A percentile compares a stretch with the other conserved stretches of the same genome.
phyloP scores from a whole-genome alignment of 2,888 invertebrate species.

The Athalia circularis region DNA sequence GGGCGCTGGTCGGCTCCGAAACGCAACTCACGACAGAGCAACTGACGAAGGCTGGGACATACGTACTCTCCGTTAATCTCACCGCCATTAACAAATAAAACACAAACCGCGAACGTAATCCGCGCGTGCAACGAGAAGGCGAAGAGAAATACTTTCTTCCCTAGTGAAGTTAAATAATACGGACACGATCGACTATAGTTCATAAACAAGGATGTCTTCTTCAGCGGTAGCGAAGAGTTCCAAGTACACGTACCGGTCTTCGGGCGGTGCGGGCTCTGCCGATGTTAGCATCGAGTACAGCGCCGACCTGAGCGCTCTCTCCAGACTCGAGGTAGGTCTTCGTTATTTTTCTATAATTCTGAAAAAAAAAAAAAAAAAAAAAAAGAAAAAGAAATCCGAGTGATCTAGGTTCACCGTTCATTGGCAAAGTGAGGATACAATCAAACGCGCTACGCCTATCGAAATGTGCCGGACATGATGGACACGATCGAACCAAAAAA shows the following conservation, averaged over 20 bases:
- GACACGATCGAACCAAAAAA: no score
- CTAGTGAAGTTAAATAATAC: slow-evolving; percentile 47
- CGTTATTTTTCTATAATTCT: background rate
- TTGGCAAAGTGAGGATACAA: slow-evolving; percentile 14
- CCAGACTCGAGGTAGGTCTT: slow-evolving; percentile 93
- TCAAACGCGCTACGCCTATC: background rate
- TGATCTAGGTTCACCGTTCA: slow-evolving; percentile 11
- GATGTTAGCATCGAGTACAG: slow-evolving; percentile 97
- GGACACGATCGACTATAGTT: slow-evolving; percentile 34
- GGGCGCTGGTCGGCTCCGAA: slow-evolving; percentile 76
- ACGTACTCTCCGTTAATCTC: slow-evolving; percentile 31
- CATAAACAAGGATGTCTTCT: slow-evolving; percentile 77
- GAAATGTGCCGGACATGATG: background rate
- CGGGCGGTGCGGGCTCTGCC: slow-evolving; percentile 84
- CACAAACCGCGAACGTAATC: slow-evolving; percentile 36
- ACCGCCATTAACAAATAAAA: slow-evolving; percentile 49
- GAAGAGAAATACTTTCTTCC: slow-evolving; percentile 52
- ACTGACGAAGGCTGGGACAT: slow-evolving; percentile 54
- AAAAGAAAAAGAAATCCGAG: background rate
- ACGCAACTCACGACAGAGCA: slow-evolving; percentile 63
- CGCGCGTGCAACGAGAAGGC: slow-evolving; percentile 51
- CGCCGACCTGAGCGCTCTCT: slow-evolving; percentile 94
- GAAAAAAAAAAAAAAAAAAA: no score
- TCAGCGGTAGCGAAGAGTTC: slow-evolving; percentile 88
- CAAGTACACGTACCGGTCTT: slow-evolving; percentile 94